These are phyloP conservation scores for Troglohyphantes excavatus DNA, from an alignment of 2,888 invertebrate genomes.

Conservation along the genomic window DNA sequence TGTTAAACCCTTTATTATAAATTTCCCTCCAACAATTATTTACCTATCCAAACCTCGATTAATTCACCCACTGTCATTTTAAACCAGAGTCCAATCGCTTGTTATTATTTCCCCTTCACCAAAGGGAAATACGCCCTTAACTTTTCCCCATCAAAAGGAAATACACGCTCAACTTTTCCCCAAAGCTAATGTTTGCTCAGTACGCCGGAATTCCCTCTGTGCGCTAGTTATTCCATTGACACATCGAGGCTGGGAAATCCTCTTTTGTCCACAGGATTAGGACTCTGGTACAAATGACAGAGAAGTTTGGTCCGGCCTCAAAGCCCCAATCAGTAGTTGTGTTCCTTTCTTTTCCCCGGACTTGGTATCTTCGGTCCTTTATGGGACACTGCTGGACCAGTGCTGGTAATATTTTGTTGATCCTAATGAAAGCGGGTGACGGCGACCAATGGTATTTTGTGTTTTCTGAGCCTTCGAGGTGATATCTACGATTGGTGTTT, in stretches of 20 bases:
- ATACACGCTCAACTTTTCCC: background rate
- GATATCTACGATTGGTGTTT: background rate
- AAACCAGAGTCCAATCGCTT: background rate
- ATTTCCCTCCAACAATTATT: background rate
- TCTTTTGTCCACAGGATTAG: constrained; percentile 5
- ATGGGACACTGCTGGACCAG: background rate
- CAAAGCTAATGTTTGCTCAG: background rate
- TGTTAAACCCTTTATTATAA: too few relatives aligned
- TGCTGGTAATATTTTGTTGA: background rate
- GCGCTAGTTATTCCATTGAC: background rate
- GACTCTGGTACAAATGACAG: background rate
- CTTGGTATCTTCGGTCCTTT: background rate
- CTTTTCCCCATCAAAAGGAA: too few relatives aligned
- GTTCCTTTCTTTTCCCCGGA: too few relatives aligned
- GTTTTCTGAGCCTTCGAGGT: background rate
- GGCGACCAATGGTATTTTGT: background rate
- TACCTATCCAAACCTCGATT: too few relatives aligned
- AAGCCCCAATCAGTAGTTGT: constrained; percentile 5
- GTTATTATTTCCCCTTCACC: background rate
- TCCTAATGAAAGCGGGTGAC: background rate
- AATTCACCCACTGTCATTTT: background rate
- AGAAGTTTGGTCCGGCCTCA: background rate
- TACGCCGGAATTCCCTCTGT: background rate
- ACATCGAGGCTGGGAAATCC: background rate
- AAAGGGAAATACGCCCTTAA: background rate